phyloP scores from a whole-genome alignment of 2,113 vertebrate genomes.

The Psettodes erumei region DNA sequence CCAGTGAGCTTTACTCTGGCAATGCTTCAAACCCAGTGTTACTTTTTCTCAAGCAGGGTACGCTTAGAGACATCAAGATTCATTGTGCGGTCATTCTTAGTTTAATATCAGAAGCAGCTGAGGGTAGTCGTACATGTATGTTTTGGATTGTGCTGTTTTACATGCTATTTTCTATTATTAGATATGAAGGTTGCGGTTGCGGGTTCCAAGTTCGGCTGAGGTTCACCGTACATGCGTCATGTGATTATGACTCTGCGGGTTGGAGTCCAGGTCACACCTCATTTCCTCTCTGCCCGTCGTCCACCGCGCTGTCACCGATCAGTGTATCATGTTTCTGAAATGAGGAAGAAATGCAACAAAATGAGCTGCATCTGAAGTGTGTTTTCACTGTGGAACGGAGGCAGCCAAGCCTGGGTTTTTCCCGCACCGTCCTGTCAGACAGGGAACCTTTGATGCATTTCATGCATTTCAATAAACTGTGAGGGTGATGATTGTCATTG shows the following conservation, averaged over 20 bases:
- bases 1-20: slow-evolving; percentile 36
- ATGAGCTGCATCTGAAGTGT: slow-evolving; percentile 23
- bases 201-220: slow-evolving; percentile 35
- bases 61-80: slow-evolving; percentile 42
- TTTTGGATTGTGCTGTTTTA: slow-evolving; percentile 18
- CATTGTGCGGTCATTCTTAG: slow-evolving; percentile 38
- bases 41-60: slow-evolving; percentile 29
- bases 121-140: slow-evolving; percentile 16
- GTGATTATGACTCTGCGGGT: slow-evolving; percentile 39
- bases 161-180: background rate
- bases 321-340: slow-evolving; percentile 23
- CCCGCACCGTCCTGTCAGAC: slow-evolving; percentile 23
- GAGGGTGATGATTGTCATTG: slow-evolving; percentile 24
- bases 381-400: slow-evolving; percentile 7
- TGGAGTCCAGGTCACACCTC: slow-evolving; percentile 34
- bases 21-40: slow-evolving; percentile 46
- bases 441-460: slow-evolving; percentile 37
- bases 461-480: slow-evolving; percentile 41
- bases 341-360: slow-evolving; percentile 1
- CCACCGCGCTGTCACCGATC: slow-evolving; percentile 22
- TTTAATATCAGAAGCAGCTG: slow-evolving; percentile 45
- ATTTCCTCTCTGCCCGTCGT: slow-evolving; percentile 50
- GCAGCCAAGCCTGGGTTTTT: slow-evolving; percentile 22
- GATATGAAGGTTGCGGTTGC: slow-evolving; percentile 47
- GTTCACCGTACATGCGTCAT: slow-evolving; percentile 13